Evolutionary conservation across 2,113 vertebrate genomes (phyloP), one percentile per base, ranked within the genome.

Genomic region (Brachyistius frenatus): DNA sequence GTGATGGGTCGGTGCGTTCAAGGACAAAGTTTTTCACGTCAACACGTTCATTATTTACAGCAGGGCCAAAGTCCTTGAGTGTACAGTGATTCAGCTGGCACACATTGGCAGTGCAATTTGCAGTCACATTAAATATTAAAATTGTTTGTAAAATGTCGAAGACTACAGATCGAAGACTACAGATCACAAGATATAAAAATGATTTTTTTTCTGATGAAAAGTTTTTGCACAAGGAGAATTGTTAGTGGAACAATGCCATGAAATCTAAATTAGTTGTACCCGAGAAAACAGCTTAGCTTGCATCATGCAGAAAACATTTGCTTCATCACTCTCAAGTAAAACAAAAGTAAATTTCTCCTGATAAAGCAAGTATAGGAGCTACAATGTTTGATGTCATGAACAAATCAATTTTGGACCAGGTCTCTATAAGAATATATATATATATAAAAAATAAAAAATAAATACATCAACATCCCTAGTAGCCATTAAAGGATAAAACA

Each of bases 301-400:
- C 11, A 32, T 32, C 9, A 32, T 55, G 53, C 23, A 55, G 23
- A 31, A 35, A 66, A 2, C 39, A 66, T 55, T 36, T 56, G 31
- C 11, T 32, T n/a, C 50, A 52, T 46, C 8, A 13, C 3, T 53
- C 8, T 55, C 58, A 47, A 35, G 36, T 53, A 31, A 57, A 64
- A 57, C 7, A 23, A 67, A 61, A 61, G 31, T 30, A 69, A 46
- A 39, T 5, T 3, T 50, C n/a, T 73, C 32, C 60, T 46, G 6
- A 71, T 49, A 23, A 72, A 52, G 62, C 3, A 6, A 66, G 15
- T 36, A 31, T 52, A 47, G 14, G 1, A 50, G 39, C 30, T 60
- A n/a, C 39, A 7, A 56, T 53, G 14, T 37, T 46, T 55, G 37
- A 60, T 70, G 47, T 49, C 30, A 69, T 49, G 16, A 73, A 57